Evolutionary conservation across 2,113 vertebrate species (phyloP), one percentile per base, ranked within the genome.

Genomic region (Copsychus sechellarum): DNA sequence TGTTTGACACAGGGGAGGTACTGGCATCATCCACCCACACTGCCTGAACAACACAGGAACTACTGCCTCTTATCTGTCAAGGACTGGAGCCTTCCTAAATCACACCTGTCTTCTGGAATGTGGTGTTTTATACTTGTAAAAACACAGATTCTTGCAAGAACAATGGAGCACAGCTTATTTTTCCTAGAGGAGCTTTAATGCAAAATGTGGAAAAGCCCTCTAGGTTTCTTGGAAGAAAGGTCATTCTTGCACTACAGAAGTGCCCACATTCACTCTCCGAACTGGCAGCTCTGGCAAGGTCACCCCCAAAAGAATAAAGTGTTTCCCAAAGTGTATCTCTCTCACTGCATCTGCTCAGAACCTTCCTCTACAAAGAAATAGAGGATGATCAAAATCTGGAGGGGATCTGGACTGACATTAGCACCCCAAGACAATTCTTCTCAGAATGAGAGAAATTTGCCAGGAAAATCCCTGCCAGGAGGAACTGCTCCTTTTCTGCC

Each of bases 101-200:
- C 70, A 80, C 91, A 95, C 92, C 92, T 93, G 88, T 92, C 69
- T 78, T 76, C 71, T 81, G 92, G 53, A 95, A 95, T 12, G 31
- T 3, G 40, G 4, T 67, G 64, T 48, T 93, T 84, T 71, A 56
- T 73, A 60, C 86, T 67, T 61, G 73, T 56, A 20, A 92, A 92
- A 88, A 69, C 73, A 71, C 38, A 76, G 62, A 81, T 60, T 69
- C 20, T 2, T 58, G 57, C 60, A 70, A 84, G 92, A 90, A 53
- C 64, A 74, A 50, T 64, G 58, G 42, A 29, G 7, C 2, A 1
- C 25, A 29, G 57, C 88, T 88, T 74, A 13, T 74, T 92, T 90
- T 78, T 72, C 53, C 53, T 74, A 50, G 65, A 65, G 73, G 40
- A 88, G 57, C 21, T 79, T 90, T 74, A 86, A 73, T 0, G 1